A percentile compares a stretch with the other conserved stretches of the same genome.
Conservation (phyloP, 2,888 invertebrate species). For the Augiades crinisus region DNA sequence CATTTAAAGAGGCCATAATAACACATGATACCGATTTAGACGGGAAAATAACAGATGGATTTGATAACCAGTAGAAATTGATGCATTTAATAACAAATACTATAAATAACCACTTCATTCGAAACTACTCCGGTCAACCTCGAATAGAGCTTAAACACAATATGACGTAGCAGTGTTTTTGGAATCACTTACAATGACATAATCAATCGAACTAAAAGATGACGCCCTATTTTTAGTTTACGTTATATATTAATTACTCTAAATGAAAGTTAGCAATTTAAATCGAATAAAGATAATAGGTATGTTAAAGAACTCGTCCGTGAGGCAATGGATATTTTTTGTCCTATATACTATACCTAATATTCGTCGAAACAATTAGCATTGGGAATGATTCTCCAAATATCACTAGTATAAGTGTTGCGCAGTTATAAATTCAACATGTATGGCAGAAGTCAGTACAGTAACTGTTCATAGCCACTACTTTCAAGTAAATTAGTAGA, state of each 20-base stretch:
- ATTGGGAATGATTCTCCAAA: slow-evolving; percentile 67
- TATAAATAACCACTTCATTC: slow-evolving; percentile 6
- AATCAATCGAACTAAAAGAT: slow-evolving; percentile 14
- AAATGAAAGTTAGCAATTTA: slow-evolving; percentile 28
- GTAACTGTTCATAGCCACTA: slow-evolving; percentile 76
- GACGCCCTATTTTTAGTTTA: slow-evolving; percentile 28
- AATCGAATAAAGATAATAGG: neutral
- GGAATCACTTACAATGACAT: slow-evolving; percentile 27
- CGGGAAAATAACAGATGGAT: neutral
- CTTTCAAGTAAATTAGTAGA: slow-evolving; percentile 70
- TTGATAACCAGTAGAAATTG: neutral
- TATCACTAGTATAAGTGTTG: slow-evolving; percentile 65
- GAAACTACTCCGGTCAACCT: slow-evolving; percentile 20
- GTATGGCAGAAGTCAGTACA: slow-evolving; percentile 71
- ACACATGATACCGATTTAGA: neutral
- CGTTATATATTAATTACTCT: neutral
- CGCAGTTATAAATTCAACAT: slow-evolving; percentile 70
- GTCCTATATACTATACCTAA: slow-evolving; percentile 75
- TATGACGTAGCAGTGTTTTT: neutral
- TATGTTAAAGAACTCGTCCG: slow-evolving; percentile 28
- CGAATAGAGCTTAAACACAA: neutral
- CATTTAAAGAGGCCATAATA: slow-evolving; percentile 41
- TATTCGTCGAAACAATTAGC: slow-evolving; percentile 72
- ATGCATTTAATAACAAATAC: neutral
- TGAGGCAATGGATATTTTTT: slow-evolving; percentile 42